A percentile compares a stretch with the other conserved stretches of the same genome.
phyloP scores from a whole-genome alignment of 2,797 vertebrate species.

The Sebastes melanostomus region DNA sequence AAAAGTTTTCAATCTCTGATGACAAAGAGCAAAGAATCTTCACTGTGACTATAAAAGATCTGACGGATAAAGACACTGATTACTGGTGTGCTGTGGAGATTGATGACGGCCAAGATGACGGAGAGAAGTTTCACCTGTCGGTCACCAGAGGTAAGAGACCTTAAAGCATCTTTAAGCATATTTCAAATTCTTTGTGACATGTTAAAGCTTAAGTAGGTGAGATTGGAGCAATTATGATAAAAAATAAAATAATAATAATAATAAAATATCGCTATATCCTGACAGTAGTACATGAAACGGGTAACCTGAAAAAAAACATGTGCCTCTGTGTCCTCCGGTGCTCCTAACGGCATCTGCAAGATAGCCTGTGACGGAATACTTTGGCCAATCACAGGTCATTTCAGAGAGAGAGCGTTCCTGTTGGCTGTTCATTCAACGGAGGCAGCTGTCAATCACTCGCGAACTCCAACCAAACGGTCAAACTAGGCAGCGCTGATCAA shows the following conservation, averaged over 20 bases:
- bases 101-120: accelerated
- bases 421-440: too few relatives aligned
- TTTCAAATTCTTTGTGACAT: neutral
- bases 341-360: too few relatives aligned
- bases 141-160: conserved; percentile 9
- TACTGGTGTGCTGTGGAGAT: conserved; percentile 51
- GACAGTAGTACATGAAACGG: too few relatives aligned
- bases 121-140: neutral
- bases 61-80: accelerated
- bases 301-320: too few relatives aligned
- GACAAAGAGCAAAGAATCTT: neutral
- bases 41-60: conserved; percentile 22
- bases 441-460: too few relatives aligned
- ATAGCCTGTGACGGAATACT: too few relatives aligned
- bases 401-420: too few relatives aligned
- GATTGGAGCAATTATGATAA: too few relatives aligned
- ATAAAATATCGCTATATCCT: too few relatives aligned
- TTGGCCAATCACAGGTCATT: too few relatives aligned
- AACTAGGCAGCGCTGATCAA: too few relatives aligned
- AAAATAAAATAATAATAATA: accelerated
- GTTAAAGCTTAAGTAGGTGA: neutral
- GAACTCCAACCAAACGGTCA: accelerated
- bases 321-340: too few relatives aligned
- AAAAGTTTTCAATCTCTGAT: conserved; percentile 39
- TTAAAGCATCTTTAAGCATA: neutral